Percentiles rank a stretch among this genome's conserved stretches.
These are phyloP conservation scores for Opisthocomus hoazin DNA, from an alignment of 2,113 vertebrate genomes.

Conservation along the genomic window DNA sequence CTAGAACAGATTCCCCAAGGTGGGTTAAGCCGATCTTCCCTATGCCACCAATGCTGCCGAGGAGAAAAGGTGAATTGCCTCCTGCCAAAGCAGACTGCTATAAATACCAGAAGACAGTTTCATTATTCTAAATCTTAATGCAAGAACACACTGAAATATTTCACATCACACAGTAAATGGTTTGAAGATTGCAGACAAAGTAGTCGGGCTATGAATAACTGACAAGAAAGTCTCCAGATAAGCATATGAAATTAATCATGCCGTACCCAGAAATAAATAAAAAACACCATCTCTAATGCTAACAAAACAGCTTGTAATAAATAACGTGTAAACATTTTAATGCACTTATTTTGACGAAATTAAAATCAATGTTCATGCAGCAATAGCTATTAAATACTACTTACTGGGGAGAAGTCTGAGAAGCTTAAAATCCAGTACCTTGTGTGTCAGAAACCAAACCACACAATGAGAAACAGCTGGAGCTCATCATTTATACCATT, in stretches of 20 bases:
- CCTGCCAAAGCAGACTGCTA: background rate
- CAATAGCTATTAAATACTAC: constrained; percentile 41
- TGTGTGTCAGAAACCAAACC: background rate
- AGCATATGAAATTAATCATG: constrained; percentile 40
- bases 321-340: constrained; percentile 31
- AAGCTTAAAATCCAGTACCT: constrained; percentile 35
- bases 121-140: constrained; percentile 2
- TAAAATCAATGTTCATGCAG: constrained; percentile 42
- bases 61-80: background rate
- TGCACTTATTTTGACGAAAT: constrained; percentile 52
- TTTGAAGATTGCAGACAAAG: constrained; percentile 38
- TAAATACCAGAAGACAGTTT: constrained; percentile 13
- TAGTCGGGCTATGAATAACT: constrained; percentile 45
- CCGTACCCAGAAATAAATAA: constrained; percentile 19
- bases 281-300: background rate
- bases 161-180: constrained; percentile 14
- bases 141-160: constrained; percentile 34
- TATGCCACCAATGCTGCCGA: rapidly evolving
- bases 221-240: constrained; percentile 42
- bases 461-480: constrained; percentile 28
- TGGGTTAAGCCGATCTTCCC: background rate
- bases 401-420: background rate
- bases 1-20: background rate
- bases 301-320: constrained; percentile 42
- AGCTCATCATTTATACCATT: constrained; percentile 33